Evolutionary conservation across 1,140 invertebrate genomes (phyloP), one percentile per base, ranked within the genome.

Genomic region (Littorina saxatilis): DNA sequence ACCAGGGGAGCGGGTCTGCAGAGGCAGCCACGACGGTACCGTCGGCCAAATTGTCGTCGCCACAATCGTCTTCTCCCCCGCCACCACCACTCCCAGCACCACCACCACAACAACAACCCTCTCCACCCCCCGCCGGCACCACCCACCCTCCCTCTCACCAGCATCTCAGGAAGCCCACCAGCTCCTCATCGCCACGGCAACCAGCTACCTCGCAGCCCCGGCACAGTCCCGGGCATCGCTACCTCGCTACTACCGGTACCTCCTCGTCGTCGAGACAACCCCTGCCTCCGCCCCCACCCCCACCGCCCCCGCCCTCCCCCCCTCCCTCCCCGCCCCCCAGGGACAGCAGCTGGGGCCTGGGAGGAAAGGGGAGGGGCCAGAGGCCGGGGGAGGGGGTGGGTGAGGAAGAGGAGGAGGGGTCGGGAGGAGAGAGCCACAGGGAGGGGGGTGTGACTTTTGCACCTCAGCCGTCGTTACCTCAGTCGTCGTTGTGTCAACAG

Each of bases 381-480:
- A 9, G 50, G 39, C 15, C 2, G 55, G 74, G 27, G 23, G 47
- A 17, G 35, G 47, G 29, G 11, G 76, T 27, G 29, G n/a, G 58
- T 27, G 40, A 29, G 35, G 37, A 37, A 37, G 43, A 37, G 23
- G 55, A 15, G 55, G 37, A 20, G 27, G 74, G 50, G 7, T 37
- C 11, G 47, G 50, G 47, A 29, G 27, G 27, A 35, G 55, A 37
- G 20, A 20, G 13, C 32, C 29, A 35, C 76, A 78, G 76, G 76
- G 76, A 78, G 39, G 76, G 35, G n/a, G 58, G 76, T 63, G 76
- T 66, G 76, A 63, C 58, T 78, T 78, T 78, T 78, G 37, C 55
- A 66, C 76, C 76, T 66, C 58, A 29, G 76, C 76, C 76, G 55
- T 78, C 55, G 76, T 78, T 78, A 78, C 76, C 76, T 78, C 76